Base-by-base conservation (phyloP, 1,140 invertebrate genomes). In the Platorchestia sp. region DNA sequence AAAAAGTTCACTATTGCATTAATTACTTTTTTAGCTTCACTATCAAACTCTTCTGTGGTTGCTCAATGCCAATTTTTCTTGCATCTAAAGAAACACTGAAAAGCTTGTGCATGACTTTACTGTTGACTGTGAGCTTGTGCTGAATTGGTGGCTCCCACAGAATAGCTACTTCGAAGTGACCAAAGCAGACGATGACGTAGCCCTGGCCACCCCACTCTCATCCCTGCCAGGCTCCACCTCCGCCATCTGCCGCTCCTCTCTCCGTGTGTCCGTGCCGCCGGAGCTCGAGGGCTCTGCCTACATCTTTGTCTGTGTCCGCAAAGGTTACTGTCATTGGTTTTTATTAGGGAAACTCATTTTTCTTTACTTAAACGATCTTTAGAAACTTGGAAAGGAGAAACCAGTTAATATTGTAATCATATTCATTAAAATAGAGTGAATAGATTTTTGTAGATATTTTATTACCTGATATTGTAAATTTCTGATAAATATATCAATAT, bases 251-350 rank as follows among this genome's bases (percentile, higher is more conserved):
- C 59, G 97, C 97, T 99, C 99, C n/a, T 98, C 99, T 0, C 97
- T 99, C 45, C 98, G 99, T 95, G 99, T 99, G 0, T 98, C 98
- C 40, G 98, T 99, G 75, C 99, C 99, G 0, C 98, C 98, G 91
- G 99, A 99, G 97, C 97, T 99, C 40, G 99, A 99, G 97, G 99
- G 99, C 51, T 98, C 99, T 44, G 99, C 99, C 14, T 99, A 99
- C 97, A 99, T 99, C 96, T 99, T 99, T 97, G 99, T 99, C 40
- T 97, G 99, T 42, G 99, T 99, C 97, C 98, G 99, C 97, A 99
- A 99, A 98, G 98, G 98, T 98, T 97, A 96, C 41, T 22, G n/a
- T n/a, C n/a, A n/a, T n/a, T n/a, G n/a, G n/a, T 40, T 43, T 41
- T 41, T n/a, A n/a, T n/a, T 86, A 22, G 22, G 45, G 14, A 7